Conservation (phyloP, 2,888 invertebrate genomes). For the Apamea crenata region DNA sequence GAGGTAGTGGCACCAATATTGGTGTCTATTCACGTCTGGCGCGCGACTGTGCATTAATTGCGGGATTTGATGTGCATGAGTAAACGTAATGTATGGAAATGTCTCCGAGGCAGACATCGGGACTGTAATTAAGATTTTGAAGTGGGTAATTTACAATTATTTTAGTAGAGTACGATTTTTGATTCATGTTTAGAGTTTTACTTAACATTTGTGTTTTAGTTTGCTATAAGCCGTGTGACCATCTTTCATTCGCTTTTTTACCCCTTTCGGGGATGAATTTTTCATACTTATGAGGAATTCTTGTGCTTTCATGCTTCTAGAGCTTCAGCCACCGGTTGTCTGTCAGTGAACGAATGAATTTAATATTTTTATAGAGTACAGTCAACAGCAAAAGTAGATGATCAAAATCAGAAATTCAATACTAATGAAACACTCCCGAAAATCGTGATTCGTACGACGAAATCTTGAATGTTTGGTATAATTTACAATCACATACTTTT, state of each 20-base stretch:
- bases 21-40: conserved; percentile 43
- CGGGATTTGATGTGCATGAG: conserved; percentile 25
- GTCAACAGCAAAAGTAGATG: too few species aligned
- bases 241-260: neutral
- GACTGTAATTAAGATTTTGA: neutral
- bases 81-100: conserved; percentile 25
- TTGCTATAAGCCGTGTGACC: neutral
- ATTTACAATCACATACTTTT: too few species aligned
- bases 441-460: too few species aligned
- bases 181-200: too few species aligned
- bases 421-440: too few species aligned
- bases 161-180: neutral
- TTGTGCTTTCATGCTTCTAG: neutral
- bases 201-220: too few species aligned
- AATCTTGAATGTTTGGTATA: too few species aligned
- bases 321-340: too few species aligned
- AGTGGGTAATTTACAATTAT: conserved; percentile 1
- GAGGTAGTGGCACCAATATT: conserved; percentile 55
- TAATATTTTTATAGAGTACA: too few species aligned
- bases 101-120: neutral
- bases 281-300: neutral
- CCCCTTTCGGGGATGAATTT: neutral
- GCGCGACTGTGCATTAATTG: conserved; percentile 58
- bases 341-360: too few species aligned
- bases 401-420: too few species aligned